A percentile compares a stretch with the other conserved stretches of the same genome.
These are phyloP conservation scores for Cantharis nigra DNA, from an alignment of 2,888 invertebrate genomes.

Conservation along the genomic window DNA sequence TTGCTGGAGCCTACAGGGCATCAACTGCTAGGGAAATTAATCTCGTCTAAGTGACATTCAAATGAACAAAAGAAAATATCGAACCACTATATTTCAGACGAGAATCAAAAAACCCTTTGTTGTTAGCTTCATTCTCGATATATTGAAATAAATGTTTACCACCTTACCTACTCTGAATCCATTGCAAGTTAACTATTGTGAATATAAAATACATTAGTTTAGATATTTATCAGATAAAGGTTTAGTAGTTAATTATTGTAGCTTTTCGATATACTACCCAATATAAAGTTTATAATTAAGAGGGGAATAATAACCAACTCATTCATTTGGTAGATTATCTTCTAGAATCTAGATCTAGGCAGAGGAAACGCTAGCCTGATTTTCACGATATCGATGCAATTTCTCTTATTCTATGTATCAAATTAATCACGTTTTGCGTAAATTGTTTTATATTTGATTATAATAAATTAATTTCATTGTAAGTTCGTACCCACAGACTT, in stretches of 20 bases:
- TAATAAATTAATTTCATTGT: neutral
- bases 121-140: neutral
- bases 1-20: neutral
- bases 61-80: neutral
- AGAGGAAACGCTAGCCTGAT: neutral
- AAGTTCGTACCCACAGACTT: neutral
- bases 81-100: neutral
- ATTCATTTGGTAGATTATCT: constrained; percentile 13
- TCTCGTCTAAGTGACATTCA: neutral
- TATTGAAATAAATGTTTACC: neutral
- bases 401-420: neutral
- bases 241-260: constrained; percentile 8
- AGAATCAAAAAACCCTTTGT: neutral
- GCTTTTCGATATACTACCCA: constrained; percentile 8
- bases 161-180: neutral
- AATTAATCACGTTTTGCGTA: neutral
- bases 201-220: neutral
- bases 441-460: neutral
- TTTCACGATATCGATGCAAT: neutral
- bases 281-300: constrained; percentile 6
- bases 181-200: neutral
- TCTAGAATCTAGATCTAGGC: constrained; percentile 11
- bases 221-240: constrained; percentile 3
- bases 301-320: constrained; percentile 6
- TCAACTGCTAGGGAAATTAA: neutral